Conservation (phyloP, 1,140 invertebrate species). For the Prorops nasuta region DNA sequence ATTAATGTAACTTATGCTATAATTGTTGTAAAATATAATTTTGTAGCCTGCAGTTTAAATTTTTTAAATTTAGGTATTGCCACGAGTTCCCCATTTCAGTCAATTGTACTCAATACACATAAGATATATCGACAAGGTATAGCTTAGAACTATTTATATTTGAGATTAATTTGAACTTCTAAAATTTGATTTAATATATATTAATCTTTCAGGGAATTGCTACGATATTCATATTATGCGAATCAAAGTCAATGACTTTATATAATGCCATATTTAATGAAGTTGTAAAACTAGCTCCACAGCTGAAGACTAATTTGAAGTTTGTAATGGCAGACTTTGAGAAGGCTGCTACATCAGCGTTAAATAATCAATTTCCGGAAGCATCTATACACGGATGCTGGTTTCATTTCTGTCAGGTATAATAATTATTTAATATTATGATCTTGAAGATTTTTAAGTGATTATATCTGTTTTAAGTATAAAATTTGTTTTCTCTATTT, state of each 20-base stretch:
- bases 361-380: conserved; percentile 3
- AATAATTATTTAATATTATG: neutral
- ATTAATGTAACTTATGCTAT: neutral
- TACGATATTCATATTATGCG: neutral
- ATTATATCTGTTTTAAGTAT: too few species aligned
- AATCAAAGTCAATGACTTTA: neutral
- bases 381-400: conserved; percentile 10
- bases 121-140: neutral
- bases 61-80: neutral
- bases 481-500: too few species aligned
- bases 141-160: neutral
- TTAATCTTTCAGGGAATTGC: conserved; percentile 1
- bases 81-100: neutral
- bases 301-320: conserved; percentile 2
- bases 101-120: neutral
- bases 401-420: conserved; percentile 13
- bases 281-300: neutral
- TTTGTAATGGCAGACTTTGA: conserved; percentile 13
- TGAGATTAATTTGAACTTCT: neutral
- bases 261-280: neutral
- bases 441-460: neutral
- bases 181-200: neutral
- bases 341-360: conserved; percentile 4
- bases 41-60: too few species aligned
- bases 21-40: neutral